Conservation (phyloP, 1,140 invertebrate genomes). For the Contarinia nasturtii region DNA sequence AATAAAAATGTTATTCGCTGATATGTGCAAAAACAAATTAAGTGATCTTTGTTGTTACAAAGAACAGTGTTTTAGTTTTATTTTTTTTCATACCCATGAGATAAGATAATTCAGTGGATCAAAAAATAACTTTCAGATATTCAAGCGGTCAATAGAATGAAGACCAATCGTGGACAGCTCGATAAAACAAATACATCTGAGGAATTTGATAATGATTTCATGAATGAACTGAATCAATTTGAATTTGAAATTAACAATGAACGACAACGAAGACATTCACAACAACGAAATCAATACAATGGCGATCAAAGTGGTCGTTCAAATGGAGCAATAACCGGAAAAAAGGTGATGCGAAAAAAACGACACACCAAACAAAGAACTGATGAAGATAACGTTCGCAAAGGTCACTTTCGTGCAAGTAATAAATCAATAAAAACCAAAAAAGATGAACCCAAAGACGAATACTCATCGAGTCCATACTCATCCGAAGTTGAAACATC, state of each 20-base stretch:
- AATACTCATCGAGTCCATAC: constrained; percentile 12
- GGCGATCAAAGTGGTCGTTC: no score
- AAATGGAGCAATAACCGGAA: not conserved
- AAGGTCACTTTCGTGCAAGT: not conserved
- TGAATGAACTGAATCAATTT: constrained; percentile 2
- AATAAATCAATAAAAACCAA: not conserved
- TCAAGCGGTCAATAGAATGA: not conserved
- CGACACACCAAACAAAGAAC: constrained; percentile 4
- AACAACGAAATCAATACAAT: no score
- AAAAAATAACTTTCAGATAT: no score
- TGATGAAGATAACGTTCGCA: constrained; percentile 11
- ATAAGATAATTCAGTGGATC: no score
- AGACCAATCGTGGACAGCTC: not conserved
- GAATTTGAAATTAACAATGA: constrained; percentile 13
- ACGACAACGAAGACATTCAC: not conserved
- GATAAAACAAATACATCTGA: constrained; percentile 12
- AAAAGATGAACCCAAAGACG: constrained; percentile 11
- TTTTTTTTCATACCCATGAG: no score
- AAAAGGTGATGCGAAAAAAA: constrained; percentile 2
- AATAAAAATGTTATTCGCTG: no score
- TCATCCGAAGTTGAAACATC: constrained; percentile 64
- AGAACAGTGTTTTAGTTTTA: no score
- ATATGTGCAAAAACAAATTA: no score
- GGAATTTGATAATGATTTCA: constrained; percentile 10
- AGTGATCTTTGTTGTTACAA: no score